Evolutionary conservation across 2,888 invertebrate genomes (phyloP).

Genomic region (Rugalucina vietnamica): DNA sequence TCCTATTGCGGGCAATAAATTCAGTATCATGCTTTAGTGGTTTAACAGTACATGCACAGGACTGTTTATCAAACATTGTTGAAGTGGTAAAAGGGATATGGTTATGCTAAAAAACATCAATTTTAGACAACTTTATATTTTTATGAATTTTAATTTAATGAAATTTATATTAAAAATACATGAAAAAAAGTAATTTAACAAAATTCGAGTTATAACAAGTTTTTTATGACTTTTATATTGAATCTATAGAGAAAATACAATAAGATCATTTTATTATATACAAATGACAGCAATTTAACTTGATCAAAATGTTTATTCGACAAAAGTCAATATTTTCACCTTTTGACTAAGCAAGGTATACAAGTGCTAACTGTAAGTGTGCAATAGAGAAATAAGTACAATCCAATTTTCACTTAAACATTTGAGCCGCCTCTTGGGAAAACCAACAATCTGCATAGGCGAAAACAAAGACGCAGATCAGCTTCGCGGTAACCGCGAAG

Average conservation of each 20-base stretch:
- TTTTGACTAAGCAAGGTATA: not conserved
- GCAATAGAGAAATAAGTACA: not conserved
- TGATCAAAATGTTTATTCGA: slow-evolving; percentile 1
- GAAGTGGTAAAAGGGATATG: too few relatives aligned
- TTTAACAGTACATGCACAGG: too few relatives aligned
- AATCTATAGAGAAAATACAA: not conserved
- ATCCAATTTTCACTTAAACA: slow-evolving; percentile 5
- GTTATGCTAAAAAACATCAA: too few relatives aligned
- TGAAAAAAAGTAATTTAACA: not conserved
- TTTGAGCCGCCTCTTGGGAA: too few relatives aligned
- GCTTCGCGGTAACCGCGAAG: too few relatives aligned
- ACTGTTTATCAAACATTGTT: too few relatives aligned
- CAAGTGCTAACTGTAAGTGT: not conserved
- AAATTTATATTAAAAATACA: not conserved
- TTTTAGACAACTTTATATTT: too few relatives aligned
- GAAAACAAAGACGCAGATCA: too few relatives aligned
- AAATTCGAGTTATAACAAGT: not conserved
- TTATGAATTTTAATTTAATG: not conserved
- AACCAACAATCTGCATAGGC: too few relatives aligned
- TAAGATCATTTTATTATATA: not conserved
- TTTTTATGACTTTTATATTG: not conserved
- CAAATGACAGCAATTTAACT: slow-evolving; percentile 10
- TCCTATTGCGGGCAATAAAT: not conserved
- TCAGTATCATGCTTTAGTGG: too few relatives aligned
- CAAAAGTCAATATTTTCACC: slow-evolving; percentile 2